phyloP scores from a whole-genome alignment of 2,797 vertebrate genomes.

The Jordanella pulchra region DNA sequence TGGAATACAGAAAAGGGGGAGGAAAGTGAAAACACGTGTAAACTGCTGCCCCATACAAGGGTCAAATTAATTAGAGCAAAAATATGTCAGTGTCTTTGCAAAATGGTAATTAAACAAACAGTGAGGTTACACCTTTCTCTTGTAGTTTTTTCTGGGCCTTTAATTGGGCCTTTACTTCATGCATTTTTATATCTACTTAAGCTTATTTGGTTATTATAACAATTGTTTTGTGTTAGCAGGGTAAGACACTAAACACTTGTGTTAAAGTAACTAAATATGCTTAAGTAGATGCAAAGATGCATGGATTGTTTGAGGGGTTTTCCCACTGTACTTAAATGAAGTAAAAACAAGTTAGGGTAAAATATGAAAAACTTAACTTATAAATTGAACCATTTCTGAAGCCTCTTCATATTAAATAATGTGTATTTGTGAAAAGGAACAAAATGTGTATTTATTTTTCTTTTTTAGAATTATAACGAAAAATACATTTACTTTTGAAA shows the following conservation, averaged over 20 bases:
- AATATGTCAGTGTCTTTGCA: conserved; percentile 16
- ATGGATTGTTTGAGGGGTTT: no score
- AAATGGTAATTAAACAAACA: conserved; percentile 41
- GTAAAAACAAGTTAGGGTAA: conserved; percentile 4
- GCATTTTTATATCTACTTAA: no score
- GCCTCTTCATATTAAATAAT: not conserved
- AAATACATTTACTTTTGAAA: not conserved
- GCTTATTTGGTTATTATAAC: no score
- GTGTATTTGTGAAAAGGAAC: not conserved
- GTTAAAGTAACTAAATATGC: no score
- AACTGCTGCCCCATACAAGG: conserved; percentile 4
- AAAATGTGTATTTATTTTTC: not conserved
- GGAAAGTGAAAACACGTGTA: not conserved
- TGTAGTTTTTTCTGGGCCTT: conserved; percentile 32
- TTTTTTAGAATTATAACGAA: not conserved
- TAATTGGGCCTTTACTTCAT: conserved; percentile 36
- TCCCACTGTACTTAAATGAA: no score
- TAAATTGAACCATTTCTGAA: not conserved
- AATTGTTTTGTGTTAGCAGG: no score
- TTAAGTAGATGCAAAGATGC: conserved; percentile 12
- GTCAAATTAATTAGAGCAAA: conserved; percentile 21
- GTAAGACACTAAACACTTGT: no score
- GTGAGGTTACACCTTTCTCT: conserved; percentile 20
- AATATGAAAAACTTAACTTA: not conserved
- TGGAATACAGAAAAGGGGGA: conserved; percentile 7